Conservation (phyloP, 2,113 vertebrate genomes). For the Anser cygnoides region DNA sequence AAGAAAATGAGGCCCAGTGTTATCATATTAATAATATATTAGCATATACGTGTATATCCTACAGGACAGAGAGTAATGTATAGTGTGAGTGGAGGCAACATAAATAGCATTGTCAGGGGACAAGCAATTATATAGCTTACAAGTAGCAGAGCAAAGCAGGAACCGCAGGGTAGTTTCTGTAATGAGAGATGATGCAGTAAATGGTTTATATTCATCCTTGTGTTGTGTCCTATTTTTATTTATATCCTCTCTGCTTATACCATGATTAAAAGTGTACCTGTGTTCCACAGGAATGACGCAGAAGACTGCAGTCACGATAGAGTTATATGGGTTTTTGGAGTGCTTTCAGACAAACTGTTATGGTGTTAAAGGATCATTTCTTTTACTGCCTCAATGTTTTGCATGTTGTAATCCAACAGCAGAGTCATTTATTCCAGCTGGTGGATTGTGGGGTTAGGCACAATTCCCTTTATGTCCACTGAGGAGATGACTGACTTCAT, state of each 20-base stretch:
- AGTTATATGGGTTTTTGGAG: neutral
- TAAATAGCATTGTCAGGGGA: constrained; percentile 35
- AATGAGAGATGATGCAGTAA: constrained; percentile 11
- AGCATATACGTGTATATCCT: neutral
- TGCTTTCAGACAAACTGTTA: neutral
- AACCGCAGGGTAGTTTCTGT: neutral
- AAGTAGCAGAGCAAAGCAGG: constrained; percentile 43
- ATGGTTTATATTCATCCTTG: constrained; percentile 5
- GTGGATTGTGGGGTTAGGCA: neutral
- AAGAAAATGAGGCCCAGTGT: neutral
- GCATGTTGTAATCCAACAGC: neutral
- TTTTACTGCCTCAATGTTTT: neutral
- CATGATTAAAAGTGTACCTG: neutral
- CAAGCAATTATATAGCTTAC: constrained; percentile 10
- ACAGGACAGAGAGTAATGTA: neutral
- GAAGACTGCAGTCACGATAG: rapidly evolving
- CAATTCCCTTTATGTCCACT: rapidly evolving
- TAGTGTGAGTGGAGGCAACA: neutral
- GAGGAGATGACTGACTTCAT: neutral
- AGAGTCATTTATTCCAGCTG: neutral
- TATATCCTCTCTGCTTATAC: neutral
- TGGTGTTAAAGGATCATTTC: rapidly evolving
- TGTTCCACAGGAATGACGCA: neutral
- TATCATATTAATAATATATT: constrained; percentile 31
- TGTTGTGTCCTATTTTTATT: neutral